phyloP scores from a whole-genome alignment of 1,140 invertebrate genomes.

The Marisa cornuarietis region DNA sequence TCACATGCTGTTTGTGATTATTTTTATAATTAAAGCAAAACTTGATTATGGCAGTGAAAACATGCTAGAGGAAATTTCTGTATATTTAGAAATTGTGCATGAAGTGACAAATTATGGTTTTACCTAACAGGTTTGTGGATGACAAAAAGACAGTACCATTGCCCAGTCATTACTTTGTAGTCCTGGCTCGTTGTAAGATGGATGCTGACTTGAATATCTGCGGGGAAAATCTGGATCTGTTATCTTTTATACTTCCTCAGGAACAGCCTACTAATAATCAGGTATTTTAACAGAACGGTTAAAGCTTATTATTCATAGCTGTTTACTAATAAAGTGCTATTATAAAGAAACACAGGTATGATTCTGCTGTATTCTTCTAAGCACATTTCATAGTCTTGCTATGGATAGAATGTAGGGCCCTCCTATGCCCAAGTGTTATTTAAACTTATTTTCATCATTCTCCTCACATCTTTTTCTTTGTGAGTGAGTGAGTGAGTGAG shows the following conservation, averaged over 20 bases:
- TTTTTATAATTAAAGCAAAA: conserved; percentile 27
- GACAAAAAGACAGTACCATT: conserved; percentile 29
- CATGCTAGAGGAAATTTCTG: too few species aligned
- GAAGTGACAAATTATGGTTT: background rate
- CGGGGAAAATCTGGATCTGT: conserved; percentile 31
- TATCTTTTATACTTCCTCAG: conserved; percentile 52
- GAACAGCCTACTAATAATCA: conserved; percentile 24
- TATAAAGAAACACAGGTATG: too few species aligned
- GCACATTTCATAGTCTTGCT: too few species aligned
- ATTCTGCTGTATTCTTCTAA: too few species aligned
- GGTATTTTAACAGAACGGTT: conserved; percentile 16
- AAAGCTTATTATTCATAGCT: too few species aligned
- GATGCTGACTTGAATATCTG: conserved; percentile 19
- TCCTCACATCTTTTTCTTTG: too few species aligned
- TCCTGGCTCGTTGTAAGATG: conserved; percentile 36
- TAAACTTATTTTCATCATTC: too few species aligned
- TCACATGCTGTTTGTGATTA: background rate
- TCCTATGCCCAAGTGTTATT: too few species aligned
- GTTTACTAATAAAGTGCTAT: too few species aligned
- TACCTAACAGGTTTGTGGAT: conserved; percentile 25
- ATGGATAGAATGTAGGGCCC: too few species aligned
- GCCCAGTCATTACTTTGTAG: conserved; percentile 47
- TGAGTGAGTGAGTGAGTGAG: too few species aligned
- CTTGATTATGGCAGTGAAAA: too few species aligned
- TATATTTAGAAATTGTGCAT: background rate